Conservation (phyloP, 2,113 vertebrate species). For the Alectura lathami region DNA sequence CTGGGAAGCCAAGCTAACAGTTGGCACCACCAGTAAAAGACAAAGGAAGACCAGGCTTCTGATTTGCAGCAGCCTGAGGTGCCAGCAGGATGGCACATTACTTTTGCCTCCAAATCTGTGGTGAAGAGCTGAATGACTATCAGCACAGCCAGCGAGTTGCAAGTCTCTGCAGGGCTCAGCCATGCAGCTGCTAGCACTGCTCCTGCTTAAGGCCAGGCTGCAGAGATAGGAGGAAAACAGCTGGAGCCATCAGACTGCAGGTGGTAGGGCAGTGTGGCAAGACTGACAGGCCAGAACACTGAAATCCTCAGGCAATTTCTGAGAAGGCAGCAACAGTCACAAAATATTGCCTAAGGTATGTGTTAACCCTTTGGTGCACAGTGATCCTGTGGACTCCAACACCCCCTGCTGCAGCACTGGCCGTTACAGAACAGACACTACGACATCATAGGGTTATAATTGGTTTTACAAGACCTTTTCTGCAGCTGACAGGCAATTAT, state of each 20-base stretch:
- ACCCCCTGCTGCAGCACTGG: neutral
- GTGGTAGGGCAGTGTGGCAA: neutral
- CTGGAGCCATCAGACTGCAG: neutral
- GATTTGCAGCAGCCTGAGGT: neutral
- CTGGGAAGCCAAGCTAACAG: neutral
- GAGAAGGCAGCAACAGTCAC: neutral
- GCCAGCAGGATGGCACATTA: neutral
- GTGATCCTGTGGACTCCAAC: neutral
- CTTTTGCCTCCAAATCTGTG: neutral
- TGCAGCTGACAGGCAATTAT: slow-evolving; percentile 58
- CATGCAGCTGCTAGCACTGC: neutral
- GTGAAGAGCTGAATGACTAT: neutral
- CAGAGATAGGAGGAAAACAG: neutral
- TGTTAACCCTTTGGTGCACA: neutral
- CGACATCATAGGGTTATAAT: neutral
- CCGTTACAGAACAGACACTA: neutral
- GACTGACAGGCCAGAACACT: slow-evolving; percentile 34
- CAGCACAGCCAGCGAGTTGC: neutral
- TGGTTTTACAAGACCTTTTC: slow-evolving; percentile 39
- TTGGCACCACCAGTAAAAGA: neutral
- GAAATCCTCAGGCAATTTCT: slow-evolving; percentile 37
- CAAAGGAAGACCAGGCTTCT: neutral
- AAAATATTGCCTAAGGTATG: neutral
- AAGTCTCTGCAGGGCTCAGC: neutral
- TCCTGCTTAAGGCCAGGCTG: neutral